Percentiles rank a stretch among this genome's conserved stretches.
These are phyloP conservation scores for Rhinichthys osculus DNA, from an alignment of 2,797 vertebrate species.

Conservation along the genomic window DNA sequence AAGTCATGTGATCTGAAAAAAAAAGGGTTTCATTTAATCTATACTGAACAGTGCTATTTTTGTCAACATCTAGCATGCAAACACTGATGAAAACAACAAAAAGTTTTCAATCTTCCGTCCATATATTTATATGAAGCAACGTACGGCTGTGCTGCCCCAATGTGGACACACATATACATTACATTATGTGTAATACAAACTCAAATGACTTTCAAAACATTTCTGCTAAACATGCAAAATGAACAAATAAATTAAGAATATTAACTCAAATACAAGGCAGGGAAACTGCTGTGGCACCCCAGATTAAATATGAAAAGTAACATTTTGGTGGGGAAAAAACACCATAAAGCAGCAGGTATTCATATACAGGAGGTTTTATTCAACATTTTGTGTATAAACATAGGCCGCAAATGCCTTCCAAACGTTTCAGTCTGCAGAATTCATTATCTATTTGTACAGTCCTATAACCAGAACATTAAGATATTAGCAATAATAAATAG, in stretches of 20 bases:
- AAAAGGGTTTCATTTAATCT: background rate
- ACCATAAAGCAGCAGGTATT: slow-evolving; percentile 51
- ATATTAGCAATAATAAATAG: slow-evolving; percentile 61
- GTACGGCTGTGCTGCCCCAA: slow-evolving; percentile 34
- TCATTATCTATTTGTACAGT: slow-evolving; percentile 81
- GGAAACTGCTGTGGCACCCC: background rate
- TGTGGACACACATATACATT: slow-evolving; percentile 22
- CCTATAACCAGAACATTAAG: slow-evolving; percentile 77
- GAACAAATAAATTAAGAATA: background rate
- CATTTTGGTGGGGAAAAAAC: background rate
- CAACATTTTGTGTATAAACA: slow-evolving; percentile 90
- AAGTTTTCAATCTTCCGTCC: background rate
- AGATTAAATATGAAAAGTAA: background rate
- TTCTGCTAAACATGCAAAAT: background rate
- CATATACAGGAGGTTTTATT: slow-evolving; percentile 88
- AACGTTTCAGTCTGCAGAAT: slow-evolving; percentile 77
- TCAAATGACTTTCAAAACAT: background rate
- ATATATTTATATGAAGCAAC: background rate
- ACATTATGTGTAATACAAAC: background rate
- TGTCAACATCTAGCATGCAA: background rate
- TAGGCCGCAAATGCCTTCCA: slow-evolving; percentile 85
- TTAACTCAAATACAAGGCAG: background rate
- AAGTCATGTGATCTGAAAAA: background rate
- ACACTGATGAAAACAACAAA: background rate
- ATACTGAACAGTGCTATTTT: background rate